A percentile compares a stretch with the other conserved stretches of the same genome.
Evolutionary conservation across 2,888 invertebrate genomes (phyloP).

Genomic region (Agapostemon virescens): DNA sequence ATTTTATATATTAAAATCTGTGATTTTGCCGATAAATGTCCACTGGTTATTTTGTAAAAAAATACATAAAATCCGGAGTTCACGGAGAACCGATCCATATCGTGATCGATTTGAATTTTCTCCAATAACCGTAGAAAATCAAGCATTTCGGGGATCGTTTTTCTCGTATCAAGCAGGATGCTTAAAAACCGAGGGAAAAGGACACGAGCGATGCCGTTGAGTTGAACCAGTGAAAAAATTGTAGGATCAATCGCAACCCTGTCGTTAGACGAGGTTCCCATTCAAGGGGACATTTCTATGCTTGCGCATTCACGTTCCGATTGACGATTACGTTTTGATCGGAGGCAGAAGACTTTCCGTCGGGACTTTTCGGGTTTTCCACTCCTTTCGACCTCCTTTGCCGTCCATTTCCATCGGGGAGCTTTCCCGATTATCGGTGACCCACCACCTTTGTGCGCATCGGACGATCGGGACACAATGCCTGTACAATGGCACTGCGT

Average conservation of each 20-base stretch:
- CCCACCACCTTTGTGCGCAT: constrained; percentile 58
- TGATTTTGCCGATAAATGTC: no score
- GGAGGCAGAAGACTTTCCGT: constrained; percentile 20
- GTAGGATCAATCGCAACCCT: constrained; percentile 29
- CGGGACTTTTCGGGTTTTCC: constrained; percentile 23
- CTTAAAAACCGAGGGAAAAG: background rate
- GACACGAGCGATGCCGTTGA: background rate
- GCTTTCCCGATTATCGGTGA: constrained; percentile 61
- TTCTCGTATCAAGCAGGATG: background rate
- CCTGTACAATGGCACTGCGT: constrained; percentile 51
- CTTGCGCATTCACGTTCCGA: constrained; percentile 40
- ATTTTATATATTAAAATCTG: no score
- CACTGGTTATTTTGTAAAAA: no score
- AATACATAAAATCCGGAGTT: no score
- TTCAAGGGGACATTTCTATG: constrained; percentile 45
- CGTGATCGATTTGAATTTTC: background rate
- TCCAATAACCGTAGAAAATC: background rate
- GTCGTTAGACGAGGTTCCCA: constrained; percentile 27
- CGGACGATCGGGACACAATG: constrained; percentile 56
- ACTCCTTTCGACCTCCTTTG: constrained; percentile 45
- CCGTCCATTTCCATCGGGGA: constrained; percentile 52
- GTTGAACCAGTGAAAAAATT: constrained; percentile 13
- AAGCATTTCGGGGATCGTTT: background rate
- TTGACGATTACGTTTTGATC: constrained; percentile 47
- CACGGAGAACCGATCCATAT: background rate